These are phyloP conservation scores for Parasteatoda lunata DNA, from an alignment of 2,888 invertebrate species.

Conservation along the genomic window DNA sequence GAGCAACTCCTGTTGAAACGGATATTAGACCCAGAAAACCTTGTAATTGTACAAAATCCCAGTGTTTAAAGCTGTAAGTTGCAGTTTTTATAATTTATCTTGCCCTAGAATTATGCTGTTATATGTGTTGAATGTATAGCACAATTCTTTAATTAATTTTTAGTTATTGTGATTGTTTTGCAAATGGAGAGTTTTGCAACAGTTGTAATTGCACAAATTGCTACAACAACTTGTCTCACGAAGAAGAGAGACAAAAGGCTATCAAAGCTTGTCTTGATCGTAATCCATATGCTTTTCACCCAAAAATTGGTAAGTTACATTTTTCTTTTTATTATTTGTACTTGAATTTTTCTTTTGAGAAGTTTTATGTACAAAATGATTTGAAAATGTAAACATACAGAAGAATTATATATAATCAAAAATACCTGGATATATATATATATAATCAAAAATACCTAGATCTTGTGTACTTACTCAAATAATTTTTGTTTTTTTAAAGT, in stretches of 20 bases:
- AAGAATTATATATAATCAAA: no score
- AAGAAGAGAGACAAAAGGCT: constrained; percentile 92
- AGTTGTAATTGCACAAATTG: constrained; percentile 98
- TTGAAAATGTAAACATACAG: no score
- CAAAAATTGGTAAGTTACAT: constrained; percentile 90
- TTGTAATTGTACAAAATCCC: constrained; percentile 99
- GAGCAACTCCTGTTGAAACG: constrained; percentile 44
- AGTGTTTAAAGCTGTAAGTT: constrained; percentile 93
- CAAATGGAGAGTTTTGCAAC: constrained; percentile 99
- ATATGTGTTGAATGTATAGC: not conserved
- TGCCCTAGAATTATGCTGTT: not conserved
- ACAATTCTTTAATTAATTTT: constrained; percentile 41
- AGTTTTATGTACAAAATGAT: no score
- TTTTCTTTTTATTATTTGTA: not conserved
- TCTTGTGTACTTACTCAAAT: no score
- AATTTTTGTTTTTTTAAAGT: no score
- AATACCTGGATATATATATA: no score
- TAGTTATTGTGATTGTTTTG: constrained; percentile 98
- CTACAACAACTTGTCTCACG: constrained; percentile 95
- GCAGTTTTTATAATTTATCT: not conserved
- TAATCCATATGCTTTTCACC: constrained; percentile 98
- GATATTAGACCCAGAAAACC: constrained; percentile 80
- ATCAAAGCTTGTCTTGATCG: constrained; percentile 95
- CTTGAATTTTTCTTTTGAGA: no score
- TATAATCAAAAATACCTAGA: no score